phyloP scores from a whole-genome alignment of 2,113 vertebrate genomes.

The Melanerpes formicivorus region DNA sequence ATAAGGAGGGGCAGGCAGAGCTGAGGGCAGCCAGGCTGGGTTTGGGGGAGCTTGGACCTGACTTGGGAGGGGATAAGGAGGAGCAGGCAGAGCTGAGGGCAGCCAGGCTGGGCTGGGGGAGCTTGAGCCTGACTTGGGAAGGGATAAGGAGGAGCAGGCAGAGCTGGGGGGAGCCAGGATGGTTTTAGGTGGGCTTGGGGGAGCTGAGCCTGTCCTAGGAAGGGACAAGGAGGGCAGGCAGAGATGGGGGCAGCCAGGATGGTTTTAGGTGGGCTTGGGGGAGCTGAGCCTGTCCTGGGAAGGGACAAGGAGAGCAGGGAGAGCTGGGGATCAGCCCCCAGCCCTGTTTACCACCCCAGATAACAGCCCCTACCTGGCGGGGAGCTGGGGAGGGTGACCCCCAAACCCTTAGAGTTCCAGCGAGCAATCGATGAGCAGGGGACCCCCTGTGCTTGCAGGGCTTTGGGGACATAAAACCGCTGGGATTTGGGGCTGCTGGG shows the following conservation, averaged over 20 bases:
- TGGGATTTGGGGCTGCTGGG: neutral
- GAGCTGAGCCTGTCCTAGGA: neutral
- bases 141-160: no score
- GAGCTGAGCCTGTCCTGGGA: neutral
- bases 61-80: neutral
- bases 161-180: no score
- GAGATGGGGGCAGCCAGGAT: neutral
- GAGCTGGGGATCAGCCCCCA: neutral
- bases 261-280: neutral
- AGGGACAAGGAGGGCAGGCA: neutral
- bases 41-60: neutral
- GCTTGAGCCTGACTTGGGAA: no score
- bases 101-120: no score
- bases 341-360: neutral
- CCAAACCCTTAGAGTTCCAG: neutral
- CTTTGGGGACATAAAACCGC: neutral
- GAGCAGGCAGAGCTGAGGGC: no score
- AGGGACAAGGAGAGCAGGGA: neutral
- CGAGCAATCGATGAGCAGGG: accelerated
- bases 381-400: accelerated
- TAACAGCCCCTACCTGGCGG: neutral
- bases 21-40: no score
- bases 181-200: no score
- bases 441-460: neutral
- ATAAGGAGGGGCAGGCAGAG: no score